Evolutionary conservation across 2,113 vertebrate genomes (phyloP), one percentile per base, ranked within the genome.

Genomic region (Indicator maculatus): DNA sequence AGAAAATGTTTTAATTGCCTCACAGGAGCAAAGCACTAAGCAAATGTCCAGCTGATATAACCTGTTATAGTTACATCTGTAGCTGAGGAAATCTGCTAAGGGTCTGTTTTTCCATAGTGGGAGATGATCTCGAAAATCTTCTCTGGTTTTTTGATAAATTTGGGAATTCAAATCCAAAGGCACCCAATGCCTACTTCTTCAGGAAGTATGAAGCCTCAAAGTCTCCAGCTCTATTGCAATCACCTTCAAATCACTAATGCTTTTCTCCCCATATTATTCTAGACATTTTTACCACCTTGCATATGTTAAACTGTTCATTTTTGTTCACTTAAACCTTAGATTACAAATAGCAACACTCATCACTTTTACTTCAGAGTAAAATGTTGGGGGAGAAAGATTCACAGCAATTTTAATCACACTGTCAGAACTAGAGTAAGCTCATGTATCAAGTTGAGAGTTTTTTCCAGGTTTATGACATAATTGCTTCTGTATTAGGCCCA

Each of bases 351-450:
- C 24, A 53, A 53, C 65, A 53, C 59, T 79, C 65, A 86, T 86
- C 80, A 86, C 12, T 74, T 83, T 58, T 55, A 21, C 72, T 90
- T 81, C 33, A 67, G 65, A 72, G 65, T 56, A 81, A 88, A 89
- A 60, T 90, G 82, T 75, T 88, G 52, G 38, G 47, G 72, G 56
- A 84, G 27, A 88, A 85, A 89, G 72, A 87, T 56, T 82, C 67
- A 52, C 78, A 47, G 53, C 31, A 71, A 83, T 93, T 97, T 96
- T 91, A 94, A 96, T 97, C 96, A 93, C 60, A 75, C 92, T 96
- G 96, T 97, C 97, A 94, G 93, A 92, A n/a, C 5, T 69, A 47
- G 80, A 96, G 89, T 61, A 96, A 97, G 85, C 83, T 94, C 79
- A 96, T 93, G 95, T 85, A 96, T 97, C 97, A 96, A 74, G 58